Evolutionary conservation across 2,888 invertebrate species (phyloP).

Genomic region (Carterocephalus palaemon): DNA sequence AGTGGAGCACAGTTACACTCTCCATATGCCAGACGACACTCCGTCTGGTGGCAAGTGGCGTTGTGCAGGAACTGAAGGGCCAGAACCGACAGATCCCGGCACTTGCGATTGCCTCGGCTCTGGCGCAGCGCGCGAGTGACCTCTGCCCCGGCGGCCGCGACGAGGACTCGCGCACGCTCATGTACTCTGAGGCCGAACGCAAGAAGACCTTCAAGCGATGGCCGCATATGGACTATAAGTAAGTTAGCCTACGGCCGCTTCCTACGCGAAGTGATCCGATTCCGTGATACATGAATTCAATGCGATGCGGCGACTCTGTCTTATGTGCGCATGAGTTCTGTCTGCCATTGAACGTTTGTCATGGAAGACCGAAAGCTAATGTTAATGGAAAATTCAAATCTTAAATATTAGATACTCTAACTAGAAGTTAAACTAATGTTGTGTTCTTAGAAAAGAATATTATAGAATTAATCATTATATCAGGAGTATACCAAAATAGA

Average conservation of each 20-base stretch:
- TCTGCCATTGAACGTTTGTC: no score
- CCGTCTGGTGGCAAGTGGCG: slow-evolving; percentile 87
- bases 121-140: slow-evolving; percentile 91
- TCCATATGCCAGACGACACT: slow-evolving; percentile 88
- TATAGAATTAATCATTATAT: no score
- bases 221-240: slow-evolving; percentile 99
- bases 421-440: no score
- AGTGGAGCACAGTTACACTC: slow-evolving; percentile 96
- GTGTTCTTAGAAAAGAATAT: no score
- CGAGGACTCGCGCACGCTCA: slow-evolving; percentile 76
- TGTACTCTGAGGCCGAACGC: slow-evolving; percentile 96
- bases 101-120: slow-evolving; percentile 92
- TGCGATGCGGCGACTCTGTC: no score
- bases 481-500: no score
- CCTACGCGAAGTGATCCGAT: not conserved
- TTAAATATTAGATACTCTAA: no score
- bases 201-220: slow-evolving; percentile 94
- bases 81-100: slow-evolving; percentile 91
- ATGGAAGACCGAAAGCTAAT: no score
- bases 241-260: slow-evolving; percentile 44
- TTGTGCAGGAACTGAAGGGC: slow-evolving; percentile 89
- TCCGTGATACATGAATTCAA: no score
- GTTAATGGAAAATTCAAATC: no score
- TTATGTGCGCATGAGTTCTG: no score
- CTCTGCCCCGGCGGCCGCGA: slow-evolving; percentile 80